phyloP scores from a whole-genome alignment of 1,140 invertebrate genomes.

The Mycetomoellerius zeteki region DNA sequence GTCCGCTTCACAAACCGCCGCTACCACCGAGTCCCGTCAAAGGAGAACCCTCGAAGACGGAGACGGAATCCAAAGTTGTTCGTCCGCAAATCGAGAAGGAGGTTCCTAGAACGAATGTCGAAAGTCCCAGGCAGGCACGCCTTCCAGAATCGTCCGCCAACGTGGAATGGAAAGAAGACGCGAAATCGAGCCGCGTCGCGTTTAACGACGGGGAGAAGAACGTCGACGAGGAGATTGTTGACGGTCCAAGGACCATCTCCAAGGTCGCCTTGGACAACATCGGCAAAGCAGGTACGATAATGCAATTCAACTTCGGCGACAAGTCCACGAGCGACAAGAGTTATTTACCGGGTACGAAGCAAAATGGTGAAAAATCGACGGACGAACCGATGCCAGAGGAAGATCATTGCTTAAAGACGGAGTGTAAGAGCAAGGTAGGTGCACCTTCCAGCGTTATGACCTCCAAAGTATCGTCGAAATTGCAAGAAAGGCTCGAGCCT shows the following conservation, averaged over 20 bases:
- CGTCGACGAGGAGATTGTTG: constrained; percentile 67
- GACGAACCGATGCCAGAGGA: constrained; percentile 51
- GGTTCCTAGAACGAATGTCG: background rate
- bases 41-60: constrained; percentile 41
- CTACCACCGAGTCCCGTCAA: constrained; percentile 70
- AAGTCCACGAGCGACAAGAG: constrained; percentile 75
- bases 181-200: constrained; percentile 69
- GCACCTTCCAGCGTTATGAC: constrained; percentile 7
- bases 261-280: constrained; percentile 90
- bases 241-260: constrained; percentile 86
- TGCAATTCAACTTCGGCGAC: constrained; percentile 88
- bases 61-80: constrained; percentile 25
- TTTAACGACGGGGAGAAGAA: constrained; percentile 51
- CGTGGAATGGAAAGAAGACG: constrained; percentile 26
- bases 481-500: constrained; percentile 68
- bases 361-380: constrained; percentile 78
- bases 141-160: constrained; percentile 30
- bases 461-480: constrained; percentile 38
- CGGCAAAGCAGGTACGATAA: constrained; percentile 89
- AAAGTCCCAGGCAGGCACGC: constrained; percentile 25
- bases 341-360: constrained; percentile 87
- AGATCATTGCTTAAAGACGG: background rate
- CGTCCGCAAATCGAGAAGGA: constrained; percentile 22
- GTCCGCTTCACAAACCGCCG: constrained; percentile 61
- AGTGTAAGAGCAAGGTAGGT: constrained; percentile 48